Conservation (phyloP, 2,888 invertebrate species). For the Hypolimnas misippus region DNA sequence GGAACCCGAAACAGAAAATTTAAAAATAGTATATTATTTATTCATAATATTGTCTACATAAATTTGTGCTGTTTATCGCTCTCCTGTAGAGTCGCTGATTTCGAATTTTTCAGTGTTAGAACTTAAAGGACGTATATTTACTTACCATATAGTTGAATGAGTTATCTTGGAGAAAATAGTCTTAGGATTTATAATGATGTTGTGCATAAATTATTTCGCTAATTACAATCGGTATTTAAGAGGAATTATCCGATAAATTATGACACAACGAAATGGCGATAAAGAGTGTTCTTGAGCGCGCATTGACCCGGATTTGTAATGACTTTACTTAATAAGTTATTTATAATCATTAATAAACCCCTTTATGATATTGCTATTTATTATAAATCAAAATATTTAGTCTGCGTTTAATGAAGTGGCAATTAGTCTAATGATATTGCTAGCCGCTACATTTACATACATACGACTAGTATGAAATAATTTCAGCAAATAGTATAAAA, state of each 20-base stretch:
- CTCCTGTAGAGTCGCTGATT: no score
- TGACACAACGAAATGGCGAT: slow-evolving; percentile 25
- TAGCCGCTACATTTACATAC: no score
- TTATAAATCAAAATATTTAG: slow-evolving; percentile 4
- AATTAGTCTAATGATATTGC: neutral
- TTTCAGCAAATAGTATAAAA: no score
- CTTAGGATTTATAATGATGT: neutral
- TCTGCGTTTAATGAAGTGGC: neutral
- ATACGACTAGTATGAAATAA: no score
- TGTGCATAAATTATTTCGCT: slow-evolving; percentile 6
- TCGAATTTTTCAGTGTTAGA: no score
- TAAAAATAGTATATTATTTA: no score
- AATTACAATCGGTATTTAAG: slow-evolving; percentile 7
- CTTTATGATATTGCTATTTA: slow-evolving; percentile 4
- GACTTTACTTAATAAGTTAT: neutral
- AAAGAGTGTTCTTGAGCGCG: slow-evolving; percentile 40
- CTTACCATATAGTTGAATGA: neutral
- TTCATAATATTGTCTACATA: no score
- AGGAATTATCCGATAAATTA: slow-evolving; percentile 14
- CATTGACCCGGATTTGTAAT: slow-evolving; percentile 46
- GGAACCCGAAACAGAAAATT: no score
- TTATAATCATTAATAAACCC: slow-evolving; percentile 5
- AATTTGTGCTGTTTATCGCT: no score
- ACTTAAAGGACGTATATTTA: no score
- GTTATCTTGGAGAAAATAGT: neutral